Evolutionary conservation across 2,113 vertebrate genomes (phyloP).

Genomic region (Cynocephalus volans): DNA sequence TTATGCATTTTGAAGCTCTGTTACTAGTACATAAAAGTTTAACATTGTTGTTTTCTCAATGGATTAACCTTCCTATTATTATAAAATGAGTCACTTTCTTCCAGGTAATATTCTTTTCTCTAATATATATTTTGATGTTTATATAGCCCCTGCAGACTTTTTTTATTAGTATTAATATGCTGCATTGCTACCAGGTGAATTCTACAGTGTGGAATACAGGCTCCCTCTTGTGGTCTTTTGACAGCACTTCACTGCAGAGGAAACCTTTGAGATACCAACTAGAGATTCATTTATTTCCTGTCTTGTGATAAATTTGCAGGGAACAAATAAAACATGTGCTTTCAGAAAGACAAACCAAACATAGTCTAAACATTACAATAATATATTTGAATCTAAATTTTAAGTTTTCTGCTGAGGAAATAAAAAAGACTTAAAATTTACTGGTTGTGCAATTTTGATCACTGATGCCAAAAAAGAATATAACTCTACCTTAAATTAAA

Average conservation of each 20-base stretch:
- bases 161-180: too few relatives aligned
- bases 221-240: background rate
- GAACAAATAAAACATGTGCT: background rate
- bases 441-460: background rate
- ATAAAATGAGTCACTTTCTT: background rate
- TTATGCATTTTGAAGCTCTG: background rate
- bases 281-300: too few relatives aligned
- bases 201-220: background rate
- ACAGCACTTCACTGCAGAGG: background rate
- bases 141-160: background rate
- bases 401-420: background rate
- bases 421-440: background rate
- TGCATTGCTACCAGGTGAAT: rapidly evolving
- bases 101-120: background rate
- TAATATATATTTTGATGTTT: background rate
- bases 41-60: background rate
- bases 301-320: background rate
- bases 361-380: background rate
- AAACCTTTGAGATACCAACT: background rate
- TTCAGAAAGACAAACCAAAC: background rate
- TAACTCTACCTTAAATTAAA: background rate
- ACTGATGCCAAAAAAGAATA: background rate
- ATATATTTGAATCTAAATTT: background rate
- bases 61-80: background rate
- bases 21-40: background rate